Evolutionary conservation across 2,113 vertebrate species (phyloP).

Genomic region (Nibea coibor): DNA sequence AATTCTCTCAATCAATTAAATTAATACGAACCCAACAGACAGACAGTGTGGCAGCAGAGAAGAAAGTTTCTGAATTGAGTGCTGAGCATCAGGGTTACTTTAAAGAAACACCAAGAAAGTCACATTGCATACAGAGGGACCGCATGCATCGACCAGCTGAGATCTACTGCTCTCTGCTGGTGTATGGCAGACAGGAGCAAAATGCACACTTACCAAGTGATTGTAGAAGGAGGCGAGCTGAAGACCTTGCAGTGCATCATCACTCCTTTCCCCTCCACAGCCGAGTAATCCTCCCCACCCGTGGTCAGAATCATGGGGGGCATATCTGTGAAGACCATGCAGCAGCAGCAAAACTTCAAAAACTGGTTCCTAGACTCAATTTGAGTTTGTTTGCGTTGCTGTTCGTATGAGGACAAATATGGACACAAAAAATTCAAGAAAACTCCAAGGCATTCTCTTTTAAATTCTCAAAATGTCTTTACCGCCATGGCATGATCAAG

Average conservation of each 20-base stretch:
- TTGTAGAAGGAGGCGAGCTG: constrained; percentile 87
- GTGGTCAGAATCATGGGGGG: constrained; percentile 90
- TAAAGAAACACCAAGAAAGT: constrained; percentile 14
- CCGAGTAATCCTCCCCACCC: constrained; percentile 86
- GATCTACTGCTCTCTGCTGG: constrained; percentile 80
- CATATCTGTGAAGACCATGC: constrained; percentile 83
- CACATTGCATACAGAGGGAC: background rate
- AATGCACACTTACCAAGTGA: constrained; percentile 86
- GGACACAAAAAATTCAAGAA: no score
- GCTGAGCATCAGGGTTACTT: constrained; percentile 5
- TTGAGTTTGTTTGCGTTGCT: no score
- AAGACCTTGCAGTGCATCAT: constrained; percentile 91
- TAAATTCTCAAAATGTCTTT: no score
- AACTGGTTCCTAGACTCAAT: no score
- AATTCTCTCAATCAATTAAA: background rate
- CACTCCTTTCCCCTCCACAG: constrained; percentile 85
- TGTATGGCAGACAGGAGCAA: background rate
- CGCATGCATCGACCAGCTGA: constrained; percentile 28
- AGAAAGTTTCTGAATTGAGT: constrained; percentile 6
- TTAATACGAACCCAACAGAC: background rate
- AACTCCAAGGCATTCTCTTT: no score
- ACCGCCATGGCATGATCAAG: no score
- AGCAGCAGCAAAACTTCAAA: background rate
- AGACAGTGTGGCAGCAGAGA: background rate
- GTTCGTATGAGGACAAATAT: no score